Evolutionary conservation across 2,113 vertebrate genomes (phyloP).

Genomic region (Hippotragus niger): DNA sequence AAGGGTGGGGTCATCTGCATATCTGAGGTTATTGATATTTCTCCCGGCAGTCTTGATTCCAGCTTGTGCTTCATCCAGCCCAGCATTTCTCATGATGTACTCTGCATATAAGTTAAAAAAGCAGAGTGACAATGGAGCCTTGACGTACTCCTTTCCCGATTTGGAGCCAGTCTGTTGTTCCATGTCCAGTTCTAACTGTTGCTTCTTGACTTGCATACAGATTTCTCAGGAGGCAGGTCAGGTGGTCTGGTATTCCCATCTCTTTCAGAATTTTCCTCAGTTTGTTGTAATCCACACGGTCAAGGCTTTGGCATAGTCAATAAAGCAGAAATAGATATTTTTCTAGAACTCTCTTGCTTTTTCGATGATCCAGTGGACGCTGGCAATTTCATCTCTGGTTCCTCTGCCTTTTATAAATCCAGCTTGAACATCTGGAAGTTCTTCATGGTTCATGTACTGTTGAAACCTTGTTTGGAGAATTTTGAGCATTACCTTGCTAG

Average conservation of each 20-base stretch:
- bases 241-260: background rate
- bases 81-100: background rate
- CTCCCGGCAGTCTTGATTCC: background rate
- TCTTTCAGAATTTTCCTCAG: background rate
- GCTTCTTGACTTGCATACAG: background rate
- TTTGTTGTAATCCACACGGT: background rate
- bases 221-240: background rate
- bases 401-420: background rate
- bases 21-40: background rate
- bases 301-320: background rate
- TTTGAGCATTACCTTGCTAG: background rate
- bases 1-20: background rate
- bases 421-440: background rate
- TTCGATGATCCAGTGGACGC: accelerated
- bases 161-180: background rate
- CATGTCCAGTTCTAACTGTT: background rate
- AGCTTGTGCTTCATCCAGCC: background rate
- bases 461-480: background rate
- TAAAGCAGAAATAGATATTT: background rate
- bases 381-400: background rate
- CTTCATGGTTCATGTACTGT: background rate
- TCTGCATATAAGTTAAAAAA: background rate
- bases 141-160: accelerated
- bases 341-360: background rate
- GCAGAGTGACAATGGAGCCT: background rate